Conservation (phyloP, 1,140 invertebrate genomes). For the Drosophila trapezifrons region DNA sequence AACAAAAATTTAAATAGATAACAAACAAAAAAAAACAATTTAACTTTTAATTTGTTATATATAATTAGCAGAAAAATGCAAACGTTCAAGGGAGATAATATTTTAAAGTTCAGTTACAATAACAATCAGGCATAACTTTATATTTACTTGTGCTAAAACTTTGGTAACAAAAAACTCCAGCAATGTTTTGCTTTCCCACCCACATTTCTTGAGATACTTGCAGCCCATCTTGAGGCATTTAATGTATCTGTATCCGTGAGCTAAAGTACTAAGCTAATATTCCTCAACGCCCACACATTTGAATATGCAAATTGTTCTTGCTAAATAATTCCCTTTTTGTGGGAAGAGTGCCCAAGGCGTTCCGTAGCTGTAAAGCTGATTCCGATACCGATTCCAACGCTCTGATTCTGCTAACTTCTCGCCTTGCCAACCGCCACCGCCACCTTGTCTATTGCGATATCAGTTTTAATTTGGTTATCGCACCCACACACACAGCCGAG, state of each 20-base stretch:
- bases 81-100: not conserved
- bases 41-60: not conserved
- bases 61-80: not conserved
- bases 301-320: conserved; percentile 32
- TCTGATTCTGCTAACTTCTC: conserved; percentile 12
- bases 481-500: conserved; percentile 16
- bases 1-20: not conserved
- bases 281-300: conserved; percentile 6
- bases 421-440: conserved; percentile 34
- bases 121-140: too few relatives aligned
- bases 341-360: conserved; percentile 13
- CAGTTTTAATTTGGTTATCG: conserved; percentile 77
- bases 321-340: conserved; percentile 32
- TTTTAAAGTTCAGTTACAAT: too few relatives aligned
- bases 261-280: conserved; percentile 18
- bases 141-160: not conserved
- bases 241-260: not conserved
- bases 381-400: not conserved
- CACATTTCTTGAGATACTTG: not conserved
- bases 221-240: conserved; percentile 7
- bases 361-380: conserved; percentile 2
- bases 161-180: not conserved
- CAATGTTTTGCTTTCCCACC: not conserved
- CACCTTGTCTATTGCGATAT: conserved; percentile 69
- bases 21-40: too few relatives aligned